Percentiles rank a stretch among this genome's conserved stretches.
Evolutionary conservation across 2,797 vertebrate genomes (phyloP).

Genomic region (Alauda arvensis): DNA sequence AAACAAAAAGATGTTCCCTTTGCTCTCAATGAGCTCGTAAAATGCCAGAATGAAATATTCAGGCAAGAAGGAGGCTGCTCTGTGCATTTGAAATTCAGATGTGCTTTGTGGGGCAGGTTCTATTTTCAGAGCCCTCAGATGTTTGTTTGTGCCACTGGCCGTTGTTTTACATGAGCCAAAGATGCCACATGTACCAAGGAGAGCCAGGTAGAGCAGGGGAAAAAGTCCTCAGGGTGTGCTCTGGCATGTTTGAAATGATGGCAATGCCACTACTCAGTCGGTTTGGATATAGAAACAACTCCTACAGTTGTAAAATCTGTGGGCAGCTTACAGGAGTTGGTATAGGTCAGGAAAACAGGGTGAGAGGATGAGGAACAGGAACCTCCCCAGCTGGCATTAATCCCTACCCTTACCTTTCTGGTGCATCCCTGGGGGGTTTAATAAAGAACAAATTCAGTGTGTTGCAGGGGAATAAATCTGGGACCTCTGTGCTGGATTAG

Average conservation of each 20-base stretch:
- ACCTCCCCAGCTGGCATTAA: background rate
- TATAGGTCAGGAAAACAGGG: background rate
- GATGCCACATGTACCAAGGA: accelerated
- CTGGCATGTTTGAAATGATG: background rate
- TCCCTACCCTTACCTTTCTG: background rate
- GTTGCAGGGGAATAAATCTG: background rate
- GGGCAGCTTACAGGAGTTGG: background rate
- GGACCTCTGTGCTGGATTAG: background rate
- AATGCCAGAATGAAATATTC: background rate
- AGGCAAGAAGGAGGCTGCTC: background rate
- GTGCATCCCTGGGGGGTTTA: background rate
- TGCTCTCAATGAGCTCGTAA: background rate
- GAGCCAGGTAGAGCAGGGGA: background rate
- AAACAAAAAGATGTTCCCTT: background rate
- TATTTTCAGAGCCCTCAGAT: background rate
- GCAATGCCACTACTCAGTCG: background rate
- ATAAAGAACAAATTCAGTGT: background rate
- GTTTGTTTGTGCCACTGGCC: background rate
- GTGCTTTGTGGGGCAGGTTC: background rate
- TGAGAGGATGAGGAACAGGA: background rate
- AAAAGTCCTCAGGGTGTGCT: background rate
- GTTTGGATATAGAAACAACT: background rate
- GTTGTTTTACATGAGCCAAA: background rate
- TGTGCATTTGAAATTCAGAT: background rate
- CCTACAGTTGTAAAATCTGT: background rate